Evolutionary conservation across 1,140 invertebrate genomes (phyloP).

Genomic region (Teleogryllus occipitalis): DNA sequence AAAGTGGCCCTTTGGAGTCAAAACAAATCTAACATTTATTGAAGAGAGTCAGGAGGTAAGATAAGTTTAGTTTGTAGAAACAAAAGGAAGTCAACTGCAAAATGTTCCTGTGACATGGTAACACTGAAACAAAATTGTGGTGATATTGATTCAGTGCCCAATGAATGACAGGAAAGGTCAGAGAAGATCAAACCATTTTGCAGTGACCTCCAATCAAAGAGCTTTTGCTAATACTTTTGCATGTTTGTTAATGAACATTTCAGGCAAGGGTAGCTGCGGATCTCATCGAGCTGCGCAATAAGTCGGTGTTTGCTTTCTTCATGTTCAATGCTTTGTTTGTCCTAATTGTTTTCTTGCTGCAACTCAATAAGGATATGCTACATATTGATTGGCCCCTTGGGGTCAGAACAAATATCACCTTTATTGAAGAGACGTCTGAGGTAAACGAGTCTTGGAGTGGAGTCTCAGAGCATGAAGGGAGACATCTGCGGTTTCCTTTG

Average conservation of each 20-base stretch:
- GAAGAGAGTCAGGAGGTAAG: conserved; percentile 81
- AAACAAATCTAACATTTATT: conserved; percentile 86
- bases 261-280: conserved; percentile 80
- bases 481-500: background rate
- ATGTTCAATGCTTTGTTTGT: conserved; percentile 99
- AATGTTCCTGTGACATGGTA: background rate
- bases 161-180: background rate
- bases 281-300: conserved; percentile 88
- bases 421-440: conserved; percentile 82
- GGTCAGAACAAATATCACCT: conserved; percentile 89
- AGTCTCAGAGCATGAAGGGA: background rate
- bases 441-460: conserved; percentile 36
- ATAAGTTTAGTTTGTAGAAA: background rate
- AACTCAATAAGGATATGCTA: conserved; percentile 94
- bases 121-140: background rate
- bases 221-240: conserved; percentile 1
- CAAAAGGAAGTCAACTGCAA: background rate
- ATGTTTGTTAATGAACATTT: conserved; percentile 28
- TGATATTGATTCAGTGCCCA: background rate
- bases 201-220: conserved; percentile 34
- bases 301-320: conserved; percentile 95
- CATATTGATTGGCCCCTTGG: conserved; percentile 91
- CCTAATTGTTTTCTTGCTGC: conserved; percentile 94
- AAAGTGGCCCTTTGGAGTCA: conserved; percentile 88
- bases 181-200: background rate